A percentile compares a stretch with the other conserved stretches of the same genome.
Evolutionary conservation across 2,888 invertebrate genomes (phyloP).

Genomic region (Cyrtodaria siliqua): DNA sequence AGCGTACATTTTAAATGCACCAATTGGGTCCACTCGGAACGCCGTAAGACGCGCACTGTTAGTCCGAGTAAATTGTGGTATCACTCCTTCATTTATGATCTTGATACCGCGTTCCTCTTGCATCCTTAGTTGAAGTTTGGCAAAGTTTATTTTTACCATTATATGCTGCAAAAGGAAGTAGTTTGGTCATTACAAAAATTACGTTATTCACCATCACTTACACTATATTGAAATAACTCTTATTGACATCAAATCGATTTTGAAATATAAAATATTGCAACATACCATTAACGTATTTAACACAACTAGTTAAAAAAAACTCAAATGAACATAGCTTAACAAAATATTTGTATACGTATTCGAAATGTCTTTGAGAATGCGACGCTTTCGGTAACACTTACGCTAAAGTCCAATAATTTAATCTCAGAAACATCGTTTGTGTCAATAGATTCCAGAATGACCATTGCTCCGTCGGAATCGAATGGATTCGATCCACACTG

Average conservation of each 20-base stretch:
- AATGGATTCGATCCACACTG: constrained; percentile 80
- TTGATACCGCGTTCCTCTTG: constrained; percentile 61
- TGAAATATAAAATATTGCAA: too few species aligned
- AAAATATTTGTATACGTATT: too few species aligned
- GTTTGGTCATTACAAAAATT: too few species aligned
- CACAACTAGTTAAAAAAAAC: too few species aligned
- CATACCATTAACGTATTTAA: too few species aligned
- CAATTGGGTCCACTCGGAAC: constrained; percentile 71
- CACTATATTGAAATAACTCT: too few species aligned
- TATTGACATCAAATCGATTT: too few species aligned
- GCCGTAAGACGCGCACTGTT: constrained; percentile 69
- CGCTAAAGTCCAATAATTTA: constrained; percentile 74
- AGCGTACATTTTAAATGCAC: constrained; percentile 65
- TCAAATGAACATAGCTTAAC: too few species aligned
- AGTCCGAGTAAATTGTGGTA: constrained; percentile 69
- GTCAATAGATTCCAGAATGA: constrained; percentile 72
- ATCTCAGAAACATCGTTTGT: constrained; percentile 74
- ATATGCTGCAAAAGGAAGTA: constrained; percentile 65
- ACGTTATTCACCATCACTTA: too few species aligned
- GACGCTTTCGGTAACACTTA: too few species aligned
- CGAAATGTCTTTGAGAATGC: too few species aligned
- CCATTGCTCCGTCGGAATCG: constrained; percentile 73
- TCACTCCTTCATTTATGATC: constrained; percentile 70
- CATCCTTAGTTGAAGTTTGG: constrained; percentile 63
- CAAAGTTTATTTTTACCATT: constrained; percentile 73